Base-by-base conservation (phyloP, 1,140 invertebrate genomes). In the Scaptomyza hsui region DNA sequence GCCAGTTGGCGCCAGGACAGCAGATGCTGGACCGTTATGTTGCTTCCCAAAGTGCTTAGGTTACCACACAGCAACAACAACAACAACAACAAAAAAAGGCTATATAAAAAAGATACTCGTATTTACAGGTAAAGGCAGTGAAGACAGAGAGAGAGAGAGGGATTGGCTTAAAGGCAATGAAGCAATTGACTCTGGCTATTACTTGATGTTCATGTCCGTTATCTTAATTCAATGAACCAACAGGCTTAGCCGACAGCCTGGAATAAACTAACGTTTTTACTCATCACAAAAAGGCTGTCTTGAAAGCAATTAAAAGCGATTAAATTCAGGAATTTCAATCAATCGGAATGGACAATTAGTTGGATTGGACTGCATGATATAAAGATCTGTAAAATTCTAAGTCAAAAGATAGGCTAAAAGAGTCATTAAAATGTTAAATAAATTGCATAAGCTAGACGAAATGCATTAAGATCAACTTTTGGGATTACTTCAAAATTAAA, bases 211-310 rank as follows among this genome's bases (percentile, higher is more conserved):
- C 63, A 59, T 45, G 52, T 59, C 65, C 48, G 77, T 80, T 80
- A 82, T 70, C 77, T 86, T 85, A 85, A 85, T 86, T 85, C 80
- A 85, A 85, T 85, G 77, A 85, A 74, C 44, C 61, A 52, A 45
- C 52, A 52, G 37, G 45, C 68, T 71, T 65, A 65, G 45, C 18
- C 13, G 56, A 13, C 21, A 21, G 44, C 15, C 16, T 18, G 39
- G 29, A 29, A 45, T 37, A 53, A 21, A 32, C 29, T 37, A 53
- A 37, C 32, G 13, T n/a, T 1, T 2, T 12, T n/a, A n/a, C n/a
- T n/a, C n/a, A n/a, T n/a, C n/a, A n/a, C n/a, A n/a, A n/a, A n/a
- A 37, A 18, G 18, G 10, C 18, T 19, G 18, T 44, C 42, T 21
- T 32, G 39, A 64, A 56, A 39, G 29, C 51, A 69, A 69, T 69